Percentiles rank a stretch among this genome's conserved stretches.
Conservation (phyloP, 2,113 vertebrate genomes). For the Crypturellus undulatus region DNA sequence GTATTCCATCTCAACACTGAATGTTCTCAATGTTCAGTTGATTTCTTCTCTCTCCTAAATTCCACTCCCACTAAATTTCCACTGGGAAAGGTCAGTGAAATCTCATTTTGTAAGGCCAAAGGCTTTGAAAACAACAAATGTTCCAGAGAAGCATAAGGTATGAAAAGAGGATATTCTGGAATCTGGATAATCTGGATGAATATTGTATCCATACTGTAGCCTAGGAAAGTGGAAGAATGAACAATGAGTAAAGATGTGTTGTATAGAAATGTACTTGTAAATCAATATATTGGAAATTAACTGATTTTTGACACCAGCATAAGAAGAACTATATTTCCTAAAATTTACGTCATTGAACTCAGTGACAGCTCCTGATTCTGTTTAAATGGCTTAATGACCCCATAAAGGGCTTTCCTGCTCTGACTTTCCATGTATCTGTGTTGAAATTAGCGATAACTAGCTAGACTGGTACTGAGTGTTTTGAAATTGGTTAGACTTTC, state of each 20-base stretch:
- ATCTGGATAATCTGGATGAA: background rate
- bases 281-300: background rate
- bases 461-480: background rate
- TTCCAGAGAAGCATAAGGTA: background rate
- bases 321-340: background rate
- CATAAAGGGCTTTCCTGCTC: background rate
- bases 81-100: background rate
- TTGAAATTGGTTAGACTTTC: background rate
- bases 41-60: background rate
- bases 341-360: background rate
- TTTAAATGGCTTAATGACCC: background rate
- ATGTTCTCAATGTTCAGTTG: background rate
- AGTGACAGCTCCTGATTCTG: background rate
- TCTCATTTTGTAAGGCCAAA: background rate
- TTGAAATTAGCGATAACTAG: background rate
- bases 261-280: background rate
- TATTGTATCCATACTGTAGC: background rate
- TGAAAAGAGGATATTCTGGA: background rate
- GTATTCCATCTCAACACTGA: background rate
- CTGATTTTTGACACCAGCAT: background rate
- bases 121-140: background rate
- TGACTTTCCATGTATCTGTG: background rate
- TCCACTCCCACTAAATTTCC: background rate
- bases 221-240: background rate
- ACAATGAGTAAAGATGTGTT: background rate